A percentile compares a stretch with the other conserved stretches of the same genome.
phyloP scores from a whole-genome alignment of 2,797 vertebrate species.

The Brotogeris chrysoptera region DNA sequence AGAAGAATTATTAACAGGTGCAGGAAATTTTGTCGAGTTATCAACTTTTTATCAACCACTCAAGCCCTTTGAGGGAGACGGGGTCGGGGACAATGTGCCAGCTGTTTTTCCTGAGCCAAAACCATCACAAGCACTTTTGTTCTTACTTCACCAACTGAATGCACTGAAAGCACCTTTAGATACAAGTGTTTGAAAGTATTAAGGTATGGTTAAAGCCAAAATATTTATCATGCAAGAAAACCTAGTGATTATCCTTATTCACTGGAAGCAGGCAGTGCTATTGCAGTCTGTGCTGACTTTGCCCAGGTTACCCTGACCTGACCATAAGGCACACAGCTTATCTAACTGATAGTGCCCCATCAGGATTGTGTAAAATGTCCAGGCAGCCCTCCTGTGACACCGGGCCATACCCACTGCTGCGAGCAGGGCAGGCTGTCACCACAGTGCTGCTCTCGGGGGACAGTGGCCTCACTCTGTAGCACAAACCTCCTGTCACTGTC shows the following conservation, averaged over 20 bases:
- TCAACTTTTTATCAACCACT: conserved; percentile 52
- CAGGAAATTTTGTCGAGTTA: conserved; percentile 45
- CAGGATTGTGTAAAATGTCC: conserved; percentile 18
- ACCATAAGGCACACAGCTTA: conserved; percentile 13
- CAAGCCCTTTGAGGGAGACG: background rate
- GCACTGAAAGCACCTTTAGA: background rate
- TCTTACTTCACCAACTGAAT: background rate
- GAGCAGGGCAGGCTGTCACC: background rate
- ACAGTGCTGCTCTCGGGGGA: background rate
- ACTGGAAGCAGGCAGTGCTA: background rate
- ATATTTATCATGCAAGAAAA: background rate
- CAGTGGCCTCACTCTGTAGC: background rate
- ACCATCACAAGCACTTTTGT: background rate
- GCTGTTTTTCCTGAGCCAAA: background rate
- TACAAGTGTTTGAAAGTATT: background rate
- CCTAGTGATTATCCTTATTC: background rate
- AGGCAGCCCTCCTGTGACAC: background rate
- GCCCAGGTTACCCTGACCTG: conserved; percentile 59
- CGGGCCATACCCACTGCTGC: fast-evolving
- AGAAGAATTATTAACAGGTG: conserved; percentile 37
- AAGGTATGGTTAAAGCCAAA: background rate
- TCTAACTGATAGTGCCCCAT: conserved; percentile 37
- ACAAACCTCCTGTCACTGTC: fast-evolving
- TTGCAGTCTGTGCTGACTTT: background rate
- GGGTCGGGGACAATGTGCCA: background rate